These are phyloP conservation scores for Heterochromis multidens DNA, from an alignment of 2,113 vertebrate species.

Conservation along the genomic window DNA sequence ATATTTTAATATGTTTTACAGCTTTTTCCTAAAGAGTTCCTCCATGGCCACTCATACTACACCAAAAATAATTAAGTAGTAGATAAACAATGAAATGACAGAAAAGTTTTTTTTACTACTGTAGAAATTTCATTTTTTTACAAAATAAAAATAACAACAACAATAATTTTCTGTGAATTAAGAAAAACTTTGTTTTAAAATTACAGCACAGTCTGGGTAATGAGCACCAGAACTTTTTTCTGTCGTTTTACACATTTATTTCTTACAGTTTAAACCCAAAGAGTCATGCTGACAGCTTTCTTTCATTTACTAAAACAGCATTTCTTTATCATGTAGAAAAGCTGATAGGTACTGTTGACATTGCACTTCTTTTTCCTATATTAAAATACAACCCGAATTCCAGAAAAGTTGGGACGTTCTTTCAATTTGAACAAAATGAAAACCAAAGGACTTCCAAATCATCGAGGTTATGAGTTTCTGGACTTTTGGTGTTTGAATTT, in stretches of 20 bases:
- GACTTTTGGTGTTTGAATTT: too few species aligned
- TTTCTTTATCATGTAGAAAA: not conserved
- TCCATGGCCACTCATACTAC: rapidly evolving
- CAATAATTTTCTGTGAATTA: not conserved
- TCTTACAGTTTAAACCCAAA: not conserved
- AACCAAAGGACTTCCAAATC: too few species aligned
- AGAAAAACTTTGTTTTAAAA: not conserved
- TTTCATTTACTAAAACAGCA: too few species aligned
- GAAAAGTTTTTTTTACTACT: not conserved
- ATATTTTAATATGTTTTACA: not conserved
- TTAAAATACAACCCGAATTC: too few species aligned
- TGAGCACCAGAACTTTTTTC: not conserved
- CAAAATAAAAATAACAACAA: not conserved
- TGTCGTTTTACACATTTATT: not conserved
- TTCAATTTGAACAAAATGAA: too few species aligned
- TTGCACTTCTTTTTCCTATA: rapidly evolving
- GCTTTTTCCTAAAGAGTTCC: rapidly evolving
- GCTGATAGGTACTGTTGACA: rapidly evolving
- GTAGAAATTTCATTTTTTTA: rapidly evolving
- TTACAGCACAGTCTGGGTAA: not conserved
- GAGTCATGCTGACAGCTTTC: not conserved
- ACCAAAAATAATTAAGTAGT: not conserved
- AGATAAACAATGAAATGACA: not conserved
- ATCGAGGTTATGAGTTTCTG: too few species aligned
- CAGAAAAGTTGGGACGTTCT: too few species aligned